These are phyloP conservation scores for Sinocyclocheilus grahami DNA, from an alignment of 2,113 vertebrate species.

Conservation along the genomic window DNA sequence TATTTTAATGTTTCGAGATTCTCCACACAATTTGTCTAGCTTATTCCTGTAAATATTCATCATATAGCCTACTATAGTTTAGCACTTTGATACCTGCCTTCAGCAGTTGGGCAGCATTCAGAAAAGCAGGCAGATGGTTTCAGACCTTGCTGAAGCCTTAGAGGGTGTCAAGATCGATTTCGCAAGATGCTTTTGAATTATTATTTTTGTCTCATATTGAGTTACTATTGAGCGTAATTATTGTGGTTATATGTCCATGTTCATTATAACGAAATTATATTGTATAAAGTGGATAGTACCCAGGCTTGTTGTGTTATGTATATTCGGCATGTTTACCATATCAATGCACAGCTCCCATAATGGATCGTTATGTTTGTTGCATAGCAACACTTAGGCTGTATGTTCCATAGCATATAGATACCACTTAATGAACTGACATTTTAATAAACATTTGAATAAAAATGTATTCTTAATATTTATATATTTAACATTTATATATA, in stretches of 20 bases:
- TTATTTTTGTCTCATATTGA: background rate
- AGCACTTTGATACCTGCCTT: conserved; percentile 41
- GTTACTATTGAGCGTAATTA: background rate
- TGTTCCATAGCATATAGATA: too few species aligned
- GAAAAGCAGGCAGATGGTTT: too few species aligned
- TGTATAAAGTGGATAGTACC: background rate
- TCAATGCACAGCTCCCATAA: background rate
- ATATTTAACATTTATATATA: too few species aligned
- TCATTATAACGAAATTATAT: background rate
- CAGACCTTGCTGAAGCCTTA: too few species aligned
- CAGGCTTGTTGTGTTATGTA: background rate
- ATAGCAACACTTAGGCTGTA: background rate
- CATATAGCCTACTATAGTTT: background rate
- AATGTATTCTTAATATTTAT: too few species aligned
- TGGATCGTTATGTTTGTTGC: background rate
- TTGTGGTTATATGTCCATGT: background rate
- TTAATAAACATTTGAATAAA: too few species aligned
- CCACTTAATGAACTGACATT: too few species aligned
- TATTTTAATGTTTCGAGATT: conserved; percentile 13
- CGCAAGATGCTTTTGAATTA: background rate
- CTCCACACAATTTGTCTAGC: background rate
- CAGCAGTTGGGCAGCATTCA: background rate
- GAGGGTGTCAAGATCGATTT: background rate
- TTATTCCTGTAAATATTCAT: conserved; percentile 39
- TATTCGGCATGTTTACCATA: background rate